Base-by-base conservation (phyloP, 1,140 invertebrate species). In the Ctenoplectra terminalis region DNA sequence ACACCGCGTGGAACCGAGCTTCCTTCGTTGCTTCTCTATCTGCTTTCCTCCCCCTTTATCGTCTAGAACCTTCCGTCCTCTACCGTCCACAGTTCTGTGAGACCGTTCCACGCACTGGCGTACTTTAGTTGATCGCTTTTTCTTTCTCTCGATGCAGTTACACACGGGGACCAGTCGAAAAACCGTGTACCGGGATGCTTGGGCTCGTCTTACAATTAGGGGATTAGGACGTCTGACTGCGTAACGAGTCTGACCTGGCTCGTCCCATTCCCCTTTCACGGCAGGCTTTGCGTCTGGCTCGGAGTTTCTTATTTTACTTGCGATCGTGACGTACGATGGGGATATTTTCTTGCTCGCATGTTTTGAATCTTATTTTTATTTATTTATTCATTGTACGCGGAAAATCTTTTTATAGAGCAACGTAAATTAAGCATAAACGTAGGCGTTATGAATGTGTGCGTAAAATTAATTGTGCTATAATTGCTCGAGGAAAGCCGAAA, bases 141-240 rank as follows among this genome's bases (percentile, higher is more conserved):
- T 63, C 43, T 50, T 31, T 54, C 11, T 46, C 17, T 67, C 6
- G n/a, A 43, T 43, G 63, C 48, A 54, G 46, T 52, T 52, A 50
- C 60, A 40, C 15, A 8, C 3, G 3, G 15, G 20, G 6, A 17
- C 7, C 20, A 4, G 11, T 43, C 46, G 61, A 54, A 52, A 43
- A 54, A 56, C 46, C 20, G 5, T 9, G 29, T 34, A 63, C 31
- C 13, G 58, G 17, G 9, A 46, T 13, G 26, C 31, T 31, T 20
- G 40, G 40, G n/a, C 64, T 77, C 75, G 50, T 58, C 64, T 69
- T 70, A 60, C 52, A 71, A 71, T 60, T 58, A 78, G 66, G 54
- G 66, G 66, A 78, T 71, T 71, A 71, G 75, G 66, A 60, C 66
- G 75, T 70, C 75, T 60, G 66, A n/a, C 66, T 48, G 23, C 37